A percentile compares a stretch with the other conserved stretches of the same genome.
Evolutionary conservation across 2,888 invertebrate species (phyloP).

Genomic region (Cerastis rubricosa): DNA sequence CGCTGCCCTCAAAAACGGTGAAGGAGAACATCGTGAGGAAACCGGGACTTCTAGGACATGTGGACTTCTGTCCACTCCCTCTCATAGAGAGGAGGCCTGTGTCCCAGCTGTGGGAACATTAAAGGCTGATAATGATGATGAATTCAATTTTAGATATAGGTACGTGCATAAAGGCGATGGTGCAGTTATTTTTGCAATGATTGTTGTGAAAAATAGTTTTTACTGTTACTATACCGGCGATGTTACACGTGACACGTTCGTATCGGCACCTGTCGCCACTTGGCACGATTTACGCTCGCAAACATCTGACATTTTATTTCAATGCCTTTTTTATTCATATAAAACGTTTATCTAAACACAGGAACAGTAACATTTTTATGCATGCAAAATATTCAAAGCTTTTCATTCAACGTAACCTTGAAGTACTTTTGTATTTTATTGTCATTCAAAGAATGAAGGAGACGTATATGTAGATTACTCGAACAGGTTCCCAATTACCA

Average conservation of each 20-base stretch:
- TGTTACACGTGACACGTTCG: constrained; percentile 38
- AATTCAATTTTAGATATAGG: too few relatives aligned
- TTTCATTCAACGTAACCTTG: constrained; percentile 1
- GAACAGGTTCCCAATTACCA: too few relatives aligned
- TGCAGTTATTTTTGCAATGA: constrained; percentile 19
- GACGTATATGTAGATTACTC: neutral
- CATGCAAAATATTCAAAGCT: constrained; percentile 25
- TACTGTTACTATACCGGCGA: constrained; percentile 29
- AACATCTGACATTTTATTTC: constrained; percentile 43
- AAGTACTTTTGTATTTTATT: neutral
- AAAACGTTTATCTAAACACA: constrained; percentile 30
- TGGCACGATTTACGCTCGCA: constrained; percentile 50
- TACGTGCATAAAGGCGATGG: too few relatives aligned
- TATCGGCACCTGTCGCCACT: constrained; percentile 62
- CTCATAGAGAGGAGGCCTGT: too few relatives aligned
- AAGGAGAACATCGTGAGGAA: too few relatives aligned
- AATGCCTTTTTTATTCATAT: constrained; percentile 36
- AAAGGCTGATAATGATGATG: too few relatives aligned
- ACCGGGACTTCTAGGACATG: too few relatives aligned
- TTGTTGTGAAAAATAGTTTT: constrained; percentile 35
- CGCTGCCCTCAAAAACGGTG: too few relatives aligned
- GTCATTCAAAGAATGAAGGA: neutral
- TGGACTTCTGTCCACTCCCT: too few relatives aligned
- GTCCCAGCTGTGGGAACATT: too few relatives aligned
- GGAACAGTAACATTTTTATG: constrained; percentile 6